Base-by-base conservation (phyloP, 2,888 invertebrate species). In the Ferrisia virgata region DNA sequence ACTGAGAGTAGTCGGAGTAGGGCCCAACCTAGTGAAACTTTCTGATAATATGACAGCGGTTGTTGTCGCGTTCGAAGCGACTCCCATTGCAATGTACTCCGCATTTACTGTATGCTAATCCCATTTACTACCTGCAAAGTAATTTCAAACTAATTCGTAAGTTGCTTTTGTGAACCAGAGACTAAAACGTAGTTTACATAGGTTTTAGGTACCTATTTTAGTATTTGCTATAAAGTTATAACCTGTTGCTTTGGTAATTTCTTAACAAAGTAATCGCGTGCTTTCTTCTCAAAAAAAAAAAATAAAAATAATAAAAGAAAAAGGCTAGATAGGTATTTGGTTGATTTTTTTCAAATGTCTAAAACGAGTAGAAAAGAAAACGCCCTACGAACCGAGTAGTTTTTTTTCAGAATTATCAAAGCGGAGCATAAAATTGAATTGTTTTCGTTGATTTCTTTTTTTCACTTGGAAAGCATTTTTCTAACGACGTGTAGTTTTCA, bases 1-100 rank as follows among this genome's bases (percentile, higher is more conserved):
- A 87, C 84, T 84, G 47, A 85, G 79, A 18, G 80, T 43, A n/a
- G 78, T 58, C 53, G 78, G 53, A 40, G 40, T 78, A 8, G 58
- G 33, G 15, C 28, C 69, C 31, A 69, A n/a, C 31, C 72, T 40
- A 69, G 83, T 83, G 15, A 47, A 40, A 81, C 53, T 81, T 81
- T 81, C 81, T 36, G 53, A 58, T 58, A 81, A 58, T 18, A 64
- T 72, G 81, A 43, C 81, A 39, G 82, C 25, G 40, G 72, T 72
- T 72, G 43, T 72, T 40, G 82, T 82, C 82, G 72, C 82, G 58
- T 84, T 84, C 58, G 72, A 84, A 79, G 83, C 83, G 83, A 83
- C 83, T 76, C 83, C 76, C 83, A 83, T 83, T 64, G 83, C 83
- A 83, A 83, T 31, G 39, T 72, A 72, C 76, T 83, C 72, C 39